Percentiles rank a stretch among this genome's conserved stretches.
These are phyloP conservation scores for Mimachlamys varia DNA, from an alignment of 2,888 invertebrate species.

Conservation along the genomic window DNA sequence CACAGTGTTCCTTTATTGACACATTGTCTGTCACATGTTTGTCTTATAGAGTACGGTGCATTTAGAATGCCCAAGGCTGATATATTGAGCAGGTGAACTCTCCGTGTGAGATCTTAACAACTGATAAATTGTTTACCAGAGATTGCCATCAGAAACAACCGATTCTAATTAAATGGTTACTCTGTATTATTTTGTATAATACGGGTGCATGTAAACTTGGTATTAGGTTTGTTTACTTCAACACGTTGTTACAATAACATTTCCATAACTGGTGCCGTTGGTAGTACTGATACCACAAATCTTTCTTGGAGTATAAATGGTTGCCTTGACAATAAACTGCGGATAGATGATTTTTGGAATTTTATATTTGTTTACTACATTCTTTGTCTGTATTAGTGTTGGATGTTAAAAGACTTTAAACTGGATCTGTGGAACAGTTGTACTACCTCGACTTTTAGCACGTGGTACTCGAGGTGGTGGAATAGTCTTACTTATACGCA, in stretches of 20 bases:
- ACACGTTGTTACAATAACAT: no score
- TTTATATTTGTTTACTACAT: background rate
- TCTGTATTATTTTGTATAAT: no score
- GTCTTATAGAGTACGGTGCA: background rate
- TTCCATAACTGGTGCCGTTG: no score
- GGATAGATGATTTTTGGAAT: background rate
- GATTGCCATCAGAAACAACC: no score
- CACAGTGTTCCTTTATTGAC: background rate
- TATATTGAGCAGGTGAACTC: background rate
- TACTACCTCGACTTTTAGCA: background rate
- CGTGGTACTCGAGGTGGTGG: background rate
- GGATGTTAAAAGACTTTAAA: background rate
- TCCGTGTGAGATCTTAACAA: no score
- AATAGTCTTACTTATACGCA: background rate
- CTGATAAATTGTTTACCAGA: no score
- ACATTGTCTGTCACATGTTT: background rate
- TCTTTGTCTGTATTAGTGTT: background rate
- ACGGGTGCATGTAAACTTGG: no score
- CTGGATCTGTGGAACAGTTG: background rate
- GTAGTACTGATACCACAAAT: no score
- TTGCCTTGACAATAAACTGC: background rate
- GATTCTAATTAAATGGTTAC: no score
- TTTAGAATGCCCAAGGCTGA: background rate
- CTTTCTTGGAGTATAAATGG: no score
- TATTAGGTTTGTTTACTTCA: no score